A percentile compares a stretch with the other conserved stretches of the same genome.
Conservation (phyloP, 2,113 vertebrate species). For the Motacilla alba region DNA sequence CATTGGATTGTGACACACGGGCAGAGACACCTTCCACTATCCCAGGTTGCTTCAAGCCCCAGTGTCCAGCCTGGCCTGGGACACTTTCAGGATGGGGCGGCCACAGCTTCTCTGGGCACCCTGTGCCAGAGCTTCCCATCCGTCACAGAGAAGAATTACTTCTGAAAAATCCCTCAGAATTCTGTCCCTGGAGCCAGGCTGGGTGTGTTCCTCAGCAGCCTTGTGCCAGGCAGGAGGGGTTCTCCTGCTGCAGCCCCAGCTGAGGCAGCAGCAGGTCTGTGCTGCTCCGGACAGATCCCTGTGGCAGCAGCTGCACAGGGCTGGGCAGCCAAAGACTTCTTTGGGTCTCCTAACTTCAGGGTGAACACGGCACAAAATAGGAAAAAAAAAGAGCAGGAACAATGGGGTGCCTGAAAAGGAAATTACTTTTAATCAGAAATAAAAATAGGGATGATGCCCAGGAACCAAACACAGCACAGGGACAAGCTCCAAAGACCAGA, state of each 20-base stretch:
- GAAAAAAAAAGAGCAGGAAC: too few relatives aligned
- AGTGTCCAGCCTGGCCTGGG: rapidly evolving
- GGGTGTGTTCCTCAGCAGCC: not conserved
- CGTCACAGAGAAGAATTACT: not conserved
- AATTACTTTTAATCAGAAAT: too few relatives aligned
- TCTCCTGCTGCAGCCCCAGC: not conserved
- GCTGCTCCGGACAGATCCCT: not conserved
- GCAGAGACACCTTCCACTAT: not conserved
- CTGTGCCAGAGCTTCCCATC: not conserved
- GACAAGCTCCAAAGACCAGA: too few relatives aligned
- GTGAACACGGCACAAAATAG: too few relatives aligned
- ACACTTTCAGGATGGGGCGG: not conserved
- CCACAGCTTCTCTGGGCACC: not conserved
- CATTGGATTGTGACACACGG: rapidly evolving
- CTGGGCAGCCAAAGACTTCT: not conserved
- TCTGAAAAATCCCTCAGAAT: not conserved
- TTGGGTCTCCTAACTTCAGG: too few relatives aligned
- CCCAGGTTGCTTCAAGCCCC: not conserved
- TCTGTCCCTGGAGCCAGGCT: not conserved
- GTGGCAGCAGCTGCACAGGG: not conserved
- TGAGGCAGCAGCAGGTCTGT: not conserved
- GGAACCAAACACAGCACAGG: too few relatives aligned
- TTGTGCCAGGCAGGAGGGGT: not conserved
- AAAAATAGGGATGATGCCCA: too few relatives aligned
- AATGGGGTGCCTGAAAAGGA: too few relatives aligned